These are phyloP conservation scores for Zele albiditarsus DNA, from an alignment of 2,888 invertebrate genomes.

Conservation along the genomic window DNA sequence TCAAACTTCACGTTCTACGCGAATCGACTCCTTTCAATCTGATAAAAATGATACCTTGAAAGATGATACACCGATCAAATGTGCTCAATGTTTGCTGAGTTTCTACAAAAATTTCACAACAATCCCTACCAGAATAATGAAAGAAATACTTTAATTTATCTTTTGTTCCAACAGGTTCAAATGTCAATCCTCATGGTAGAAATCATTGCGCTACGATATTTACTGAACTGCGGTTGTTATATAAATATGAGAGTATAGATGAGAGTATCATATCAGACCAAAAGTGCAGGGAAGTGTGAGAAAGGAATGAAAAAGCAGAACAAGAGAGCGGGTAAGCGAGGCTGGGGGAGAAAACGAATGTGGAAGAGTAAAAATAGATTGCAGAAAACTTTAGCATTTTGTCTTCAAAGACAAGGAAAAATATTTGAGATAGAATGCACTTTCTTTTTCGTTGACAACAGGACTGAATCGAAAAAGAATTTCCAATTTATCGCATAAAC, in stretches of 20 bases:
- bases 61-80: too few species aligned
- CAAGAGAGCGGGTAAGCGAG: neutral
- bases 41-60: too few species aligned
- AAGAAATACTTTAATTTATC: too few species aligned
- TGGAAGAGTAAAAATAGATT: neutral
- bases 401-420: neutral
- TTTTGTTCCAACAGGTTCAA: too few species aligned
- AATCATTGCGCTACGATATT: neutral
- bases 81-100: too few species aligned
- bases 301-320: neutral
- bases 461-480: neutral
- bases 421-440: neutral
- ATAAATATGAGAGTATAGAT: neutral
- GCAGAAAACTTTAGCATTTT: conserved; percentile 4
- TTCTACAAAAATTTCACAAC: too few species aligned
- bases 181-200: too few species aligned
- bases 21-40: too few species aligned
- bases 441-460: neutral
- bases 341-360: neutral
- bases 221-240: neutral
- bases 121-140: too few species aligned
- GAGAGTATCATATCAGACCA: neutral
- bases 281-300: neutral
- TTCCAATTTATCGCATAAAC: neutral
- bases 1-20: too few species aligned